Percentiles rank a stretch among this genome's conserved stretches.
Evolutionary conservation across 2,113 vertebrate species (phyloP).

Genomic region (Entomyzon cyanotis): DNA sequence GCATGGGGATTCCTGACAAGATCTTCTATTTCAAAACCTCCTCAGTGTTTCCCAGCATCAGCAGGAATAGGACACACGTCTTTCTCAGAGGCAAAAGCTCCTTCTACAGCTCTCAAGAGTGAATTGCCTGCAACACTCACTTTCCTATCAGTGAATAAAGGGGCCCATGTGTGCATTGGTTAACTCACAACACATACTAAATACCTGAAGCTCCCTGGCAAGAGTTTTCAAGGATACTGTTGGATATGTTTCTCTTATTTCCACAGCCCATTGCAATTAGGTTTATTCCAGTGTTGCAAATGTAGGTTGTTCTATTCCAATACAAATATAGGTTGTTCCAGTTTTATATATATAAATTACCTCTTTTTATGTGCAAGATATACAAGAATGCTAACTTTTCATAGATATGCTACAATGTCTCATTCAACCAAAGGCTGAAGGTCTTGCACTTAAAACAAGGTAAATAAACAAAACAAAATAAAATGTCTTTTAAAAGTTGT

Average conservation of each 20-base stretch:
- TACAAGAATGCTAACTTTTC: not conserved
- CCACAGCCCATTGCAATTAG: not conserved
- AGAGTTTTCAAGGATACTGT: not conserved
- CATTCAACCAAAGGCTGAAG: not conserved
- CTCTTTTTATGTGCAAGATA: not conserved
- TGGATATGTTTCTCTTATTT: not conserved
- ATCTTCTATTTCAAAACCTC: not conserved
- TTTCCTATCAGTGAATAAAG: not conserved
- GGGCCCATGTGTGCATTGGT: fast-evolving
- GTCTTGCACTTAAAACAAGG: not conserved
- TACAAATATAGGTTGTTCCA: not conserved
- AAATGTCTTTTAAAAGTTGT: not conserved
- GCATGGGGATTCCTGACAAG: not conserved
- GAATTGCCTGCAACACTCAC: not conserved
- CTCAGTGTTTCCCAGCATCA: not conserved
- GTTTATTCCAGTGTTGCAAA: not conserved
- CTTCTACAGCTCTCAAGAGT: not conserved
- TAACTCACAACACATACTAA: not conserved
- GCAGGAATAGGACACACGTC: not conserved
- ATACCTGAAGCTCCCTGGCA: not conserved
- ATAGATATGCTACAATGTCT: not conserved
- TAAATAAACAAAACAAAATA: not conserved
- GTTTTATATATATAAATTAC: not conserved
- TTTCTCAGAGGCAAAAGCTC: not conserved
- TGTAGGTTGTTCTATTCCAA: not conserved